Conservation (phyloP, 2,888 invertebrate species). For the Mystacides longicornis region DNA sequence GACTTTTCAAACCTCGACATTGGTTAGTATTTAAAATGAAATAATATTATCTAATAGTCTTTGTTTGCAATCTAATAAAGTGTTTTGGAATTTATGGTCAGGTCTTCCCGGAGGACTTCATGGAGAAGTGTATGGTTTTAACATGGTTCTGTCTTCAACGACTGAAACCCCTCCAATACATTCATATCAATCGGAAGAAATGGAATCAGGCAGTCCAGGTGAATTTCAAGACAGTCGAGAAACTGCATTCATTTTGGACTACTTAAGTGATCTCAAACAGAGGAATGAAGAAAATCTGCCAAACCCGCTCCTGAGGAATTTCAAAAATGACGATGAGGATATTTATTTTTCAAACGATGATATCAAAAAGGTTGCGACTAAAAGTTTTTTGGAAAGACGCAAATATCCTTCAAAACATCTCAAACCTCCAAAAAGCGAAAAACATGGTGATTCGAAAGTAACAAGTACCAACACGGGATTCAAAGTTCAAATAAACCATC, state of each 20-base stretch:
- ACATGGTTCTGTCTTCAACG: conserved; percentile 53
- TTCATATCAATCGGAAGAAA: conserved; percentile 6
- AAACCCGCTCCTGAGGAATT: neutral
- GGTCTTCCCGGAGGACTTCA: conserved; percentile 58
- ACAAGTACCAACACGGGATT: neutral
- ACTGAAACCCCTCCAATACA: conserved; percentile 32
- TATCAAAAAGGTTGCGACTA: no score
- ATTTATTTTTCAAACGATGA: neutral
- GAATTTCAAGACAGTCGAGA: neutral
- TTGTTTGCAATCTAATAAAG: neutral
- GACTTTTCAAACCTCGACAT: conserved; percentile 60
- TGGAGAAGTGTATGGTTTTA: conserved; percentile 60
- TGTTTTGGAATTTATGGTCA: conserved; percentile 25
- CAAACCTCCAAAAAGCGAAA: conserved; percentile 10
- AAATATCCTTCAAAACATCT: conserved; percentile 7
- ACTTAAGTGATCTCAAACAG: conserved; percentile 10
- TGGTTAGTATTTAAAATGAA: conserved; percentile 27
- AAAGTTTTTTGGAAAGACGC: neutral
- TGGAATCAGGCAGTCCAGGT: neutral
- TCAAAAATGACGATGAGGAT: conserved; percentile 3
- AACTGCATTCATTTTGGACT: neutral
- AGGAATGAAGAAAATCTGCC: neutral
- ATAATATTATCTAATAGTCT: neutral
- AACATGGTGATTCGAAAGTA: neutral
- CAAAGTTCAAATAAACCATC: conserved; percentile 10